Base-by-base conservation (phyloP, 2,888 invertebrate genomes). In the Diarsia brunnea region DNA sequence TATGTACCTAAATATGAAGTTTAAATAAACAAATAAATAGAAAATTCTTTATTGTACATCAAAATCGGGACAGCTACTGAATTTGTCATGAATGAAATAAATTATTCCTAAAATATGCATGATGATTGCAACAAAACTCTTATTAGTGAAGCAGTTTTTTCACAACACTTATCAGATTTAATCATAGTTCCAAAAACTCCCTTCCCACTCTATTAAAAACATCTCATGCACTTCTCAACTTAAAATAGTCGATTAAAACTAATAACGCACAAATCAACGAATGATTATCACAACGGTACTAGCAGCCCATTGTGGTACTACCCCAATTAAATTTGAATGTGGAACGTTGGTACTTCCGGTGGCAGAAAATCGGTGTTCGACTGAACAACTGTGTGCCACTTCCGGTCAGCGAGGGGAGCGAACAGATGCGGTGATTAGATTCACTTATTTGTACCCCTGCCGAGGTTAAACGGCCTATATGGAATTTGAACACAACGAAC, bases 371-470 rank as follows among this genome's bases (percentile, higher is more conserved):
- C 96, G 95, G 94, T 93, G 94, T 93, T 92, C 92, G 91, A 89
- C 92, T 94, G 94, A 95, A 95, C 96, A 96, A 96, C 96, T 95
- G 96, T 95, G 94, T 92, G 93, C 91, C 92, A 92, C 94, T 95
- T 96, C 96, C 96, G 96, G 96, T 95, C 95, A 95, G 91, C 87
- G 90, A 93, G 94, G 95, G 95, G 95, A 94, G 92, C 89, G 92
- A 94, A 94, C 96, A 96, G 96, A 96, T 95, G 96, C 93, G 92
- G 91, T 94, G 95, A 95, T 96, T 95, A 96, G 95, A 95, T 95
- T 91, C 95, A 94, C 92, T 92, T 89, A 90, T 90, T 91, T 90
- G 86, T 91, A 89, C 92, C 92, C 90, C 90, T 87, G 87, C 68
- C 73, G 90, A 91, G 93, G 94, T 94, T 94, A 94, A 94, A 92